Conservation (phyloP, 1,140 invertebrate genomes). For the Drosophila repletoides region DNA sequence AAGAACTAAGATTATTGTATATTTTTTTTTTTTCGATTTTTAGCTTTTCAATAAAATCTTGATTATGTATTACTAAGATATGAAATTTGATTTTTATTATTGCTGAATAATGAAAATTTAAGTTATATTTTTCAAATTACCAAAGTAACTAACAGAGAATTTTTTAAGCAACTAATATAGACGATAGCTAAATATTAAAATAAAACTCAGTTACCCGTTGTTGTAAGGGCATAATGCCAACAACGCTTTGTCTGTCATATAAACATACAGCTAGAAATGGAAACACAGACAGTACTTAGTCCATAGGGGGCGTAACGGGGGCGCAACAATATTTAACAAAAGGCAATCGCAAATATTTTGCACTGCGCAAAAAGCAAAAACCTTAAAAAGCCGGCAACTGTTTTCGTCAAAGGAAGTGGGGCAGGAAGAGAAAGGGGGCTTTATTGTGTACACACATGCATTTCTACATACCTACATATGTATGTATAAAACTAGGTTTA, state of each 20-base stretch:
- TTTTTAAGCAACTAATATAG: too few species aligned
- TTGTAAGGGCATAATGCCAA: not conserved
- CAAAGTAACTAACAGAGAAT: too few species aligned
- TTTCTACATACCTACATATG: too few species aligned
- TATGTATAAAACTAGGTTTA: constrained; percentile 26
- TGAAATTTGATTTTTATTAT: too few species aligned
- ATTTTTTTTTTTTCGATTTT: too few species aligned
- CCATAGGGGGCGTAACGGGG: not conserved
- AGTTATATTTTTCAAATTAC: too few species aligned
- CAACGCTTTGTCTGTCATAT: constrained; percentile 38
- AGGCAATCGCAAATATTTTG: constrained; percentile 49
- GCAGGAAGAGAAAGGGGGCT: not conserved
- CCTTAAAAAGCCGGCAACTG: constrained; percentile 15
- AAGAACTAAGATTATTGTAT: too few species aligned
- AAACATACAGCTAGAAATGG: constrained; percentile 28
- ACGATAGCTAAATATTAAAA: too few species aligned
- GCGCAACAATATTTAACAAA: constrained; percentile 39
- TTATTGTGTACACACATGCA: constrained; percentile 32
- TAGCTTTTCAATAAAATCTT: too few species aligned
- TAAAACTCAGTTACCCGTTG: not conserved
- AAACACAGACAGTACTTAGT: not conserved
- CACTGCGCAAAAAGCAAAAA: constrained; percentile 36
- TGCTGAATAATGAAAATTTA: too few species aligned
- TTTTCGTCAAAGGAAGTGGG: not conserved
- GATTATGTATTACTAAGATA: too few species aligned